Evolutionary conservation across 2,113 vertebrate genomes (phyloP).

Genomic region (Cephalopholis sonnerati): DNA sequence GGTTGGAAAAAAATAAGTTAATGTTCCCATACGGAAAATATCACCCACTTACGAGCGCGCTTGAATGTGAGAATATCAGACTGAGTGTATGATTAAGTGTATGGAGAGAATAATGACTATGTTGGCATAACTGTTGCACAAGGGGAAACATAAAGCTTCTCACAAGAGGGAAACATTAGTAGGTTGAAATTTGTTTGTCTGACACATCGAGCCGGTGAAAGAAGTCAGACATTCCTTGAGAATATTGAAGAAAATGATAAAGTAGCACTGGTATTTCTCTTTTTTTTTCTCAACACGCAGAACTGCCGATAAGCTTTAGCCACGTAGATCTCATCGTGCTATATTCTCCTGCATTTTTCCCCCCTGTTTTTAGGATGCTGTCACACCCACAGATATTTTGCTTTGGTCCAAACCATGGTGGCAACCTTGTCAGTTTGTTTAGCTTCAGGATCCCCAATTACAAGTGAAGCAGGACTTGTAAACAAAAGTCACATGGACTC

Average conservation of each 20-base stretch:
- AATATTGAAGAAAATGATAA: background rate
- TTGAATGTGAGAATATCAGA: constrained; percentile 54
- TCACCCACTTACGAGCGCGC: constrained; percentile 48
- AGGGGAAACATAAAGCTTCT: constrained; percentile 54
- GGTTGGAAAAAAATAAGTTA: constrained; percentile 47
- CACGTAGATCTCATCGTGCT: background rate
- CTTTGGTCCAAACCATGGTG: constrained; percentile 22
- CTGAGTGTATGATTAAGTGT: constrained; percentile 40
- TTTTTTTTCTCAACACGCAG: background rate
- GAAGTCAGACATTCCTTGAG: background rate
- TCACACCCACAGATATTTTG: constrained; percentile 21
- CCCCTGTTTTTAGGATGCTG: background rate
- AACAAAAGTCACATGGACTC: constrained; percentile 60
- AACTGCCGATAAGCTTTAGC: background rate
- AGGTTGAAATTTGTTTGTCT: constrained; percentile 12
- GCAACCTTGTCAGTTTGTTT: constrained; percentile 53
- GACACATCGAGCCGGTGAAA: background rate
- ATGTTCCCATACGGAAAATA: constrained; percentile 68
- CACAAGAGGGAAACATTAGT: constrained; percentile 41
- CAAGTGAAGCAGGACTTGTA: constrained; percentile 39
- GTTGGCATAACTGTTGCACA: constrained; percentile 39
- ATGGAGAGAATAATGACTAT: constrained; percentile 50
- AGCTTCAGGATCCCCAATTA: constrained; percentile 50
- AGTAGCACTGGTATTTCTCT: background rate
- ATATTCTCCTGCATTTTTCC: constrained; percentile 1